Conservation (phyloP, 2,797 vertebrate species). For the Syngnathus acus region DNA sequence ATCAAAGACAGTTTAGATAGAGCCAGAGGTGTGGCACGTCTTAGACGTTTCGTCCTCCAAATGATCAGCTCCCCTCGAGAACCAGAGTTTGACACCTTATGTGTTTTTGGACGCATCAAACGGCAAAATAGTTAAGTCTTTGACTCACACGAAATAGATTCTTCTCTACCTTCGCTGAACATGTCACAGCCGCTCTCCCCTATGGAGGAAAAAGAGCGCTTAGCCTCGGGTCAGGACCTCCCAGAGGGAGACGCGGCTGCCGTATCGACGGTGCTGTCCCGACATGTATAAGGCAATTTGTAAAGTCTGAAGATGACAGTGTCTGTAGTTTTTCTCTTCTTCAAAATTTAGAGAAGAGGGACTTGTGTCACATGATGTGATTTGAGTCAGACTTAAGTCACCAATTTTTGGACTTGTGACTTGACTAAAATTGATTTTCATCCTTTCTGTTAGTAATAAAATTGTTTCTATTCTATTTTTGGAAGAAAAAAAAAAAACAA, state of each 20-base stretch:
- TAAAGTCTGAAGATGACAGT: slow-evolving; percentile 49
- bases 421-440: not conserved
- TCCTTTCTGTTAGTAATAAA: too few relatives aligned
- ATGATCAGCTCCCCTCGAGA: too few relatives aligned
- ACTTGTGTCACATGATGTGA: not conserved
- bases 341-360: not conserved
- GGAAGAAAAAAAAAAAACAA: too few relatives aligned
- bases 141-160: slow-evolving; percentile 64
- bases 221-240: slow-evolving; percentile 55
- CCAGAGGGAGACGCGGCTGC: slow-evolving; percentile 39
- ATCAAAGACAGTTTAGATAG: not conserved
- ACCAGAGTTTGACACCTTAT: too few relatives aligned
- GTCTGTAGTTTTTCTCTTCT: slow-evolving; percentile 51
- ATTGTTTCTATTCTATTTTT: too few relatives aligned
- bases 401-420: not conserved
- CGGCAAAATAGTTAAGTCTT: slow-evolving; percentile 55
- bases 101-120: not conserved
- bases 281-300: slow-evolving; percentile 26
- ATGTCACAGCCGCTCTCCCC: slow-evolving; percentile 55
- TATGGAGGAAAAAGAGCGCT: slow-evolving; percentile 55
- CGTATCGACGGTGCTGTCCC: slow-evolving; percentile 50
- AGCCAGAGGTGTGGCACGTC: too few relatives aligned
- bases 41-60: too few relatives aligned
- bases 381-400: not conserved
- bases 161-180: slow-evolving; percentile 56